Evolutionary conservation across 2,113 vertebrate species (phyloP), one percentile per base, ranked within the genome.

Genomic region (Saccopteryx bilineata): DNA sequence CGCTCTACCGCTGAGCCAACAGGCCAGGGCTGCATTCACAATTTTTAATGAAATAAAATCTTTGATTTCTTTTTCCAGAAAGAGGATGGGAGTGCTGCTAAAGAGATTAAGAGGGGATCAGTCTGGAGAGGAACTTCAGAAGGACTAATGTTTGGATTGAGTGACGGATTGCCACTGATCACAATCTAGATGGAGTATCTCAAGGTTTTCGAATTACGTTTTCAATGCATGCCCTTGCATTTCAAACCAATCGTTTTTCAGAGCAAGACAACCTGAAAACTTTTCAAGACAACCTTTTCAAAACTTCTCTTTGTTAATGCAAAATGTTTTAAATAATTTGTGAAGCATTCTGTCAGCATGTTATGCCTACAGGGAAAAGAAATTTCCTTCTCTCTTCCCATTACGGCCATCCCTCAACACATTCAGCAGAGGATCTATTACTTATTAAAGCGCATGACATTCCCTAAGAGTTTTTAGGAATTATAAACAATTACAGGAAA

Each of bases 401-500:
- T 83, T 96, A 91, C 17, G 39, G 90, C 81, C 76, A 7, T 65
- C 85, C 97, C 91, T 90, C 54, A 63, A 96, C 81, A 39, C 18
- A 28, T 78, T 65, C 60, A 14, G 72, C 78, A 80, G 80, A 94
- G 74, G 79, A 92, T 91, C 63, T 76, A 84, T 83, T 95, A 82
- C 87, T 81, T 91, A 79, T 68, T 94, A 94, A 84, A 92, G 90
- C 68, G 63, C 28, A 74, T 1, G 9, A 63, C 80, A 96, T 75
- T 96, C 69, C 66, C 85, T 81, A 72, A 85, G 88, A 71, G 54
- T 96, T 96, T 96, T 97, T 91, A 96, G 81, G 90, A 98, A 97
- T 98, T 92, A 9, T 60, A 97, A 97, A 94, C 79, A 98, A 96
- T 80, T 91, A 74, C 52, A 96, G 76, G 46, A 96, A 97, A 97